Evolutionary conservation across 2,113 vertebrate species (phyloP).

Genomic region (Clarias gariepinus): DNA sequence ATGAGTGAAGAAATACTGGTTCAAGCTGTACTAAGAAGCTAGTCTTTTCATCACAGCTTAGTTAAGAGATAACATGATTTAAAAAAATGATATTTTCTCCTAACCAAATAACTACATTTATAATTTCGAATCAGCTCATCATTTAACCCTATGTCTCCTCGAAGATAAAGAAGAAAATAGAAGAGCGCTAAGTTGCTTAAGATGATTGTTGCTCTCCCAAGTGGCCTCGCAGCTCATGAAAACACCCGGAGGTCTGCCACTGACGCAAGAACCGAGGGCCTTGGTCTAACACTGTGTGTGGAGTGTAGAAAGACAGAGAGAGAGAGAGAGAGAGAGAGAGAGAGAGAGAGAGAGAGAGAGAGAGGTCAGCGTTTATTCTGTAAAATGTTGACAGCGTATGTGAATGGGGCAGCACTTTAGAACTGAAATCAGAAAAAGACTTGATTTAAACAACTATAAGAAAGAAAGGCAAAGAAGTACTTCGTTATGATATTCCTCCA

Average conservation of each 20-base stretch:
- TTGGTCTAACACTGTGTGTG: slow-evolving; percentile 55
- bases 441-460: neutral
- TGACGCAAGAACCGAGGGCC: slow-evolving; percentile 55
- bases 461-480: neutral
- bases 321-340: neutral
- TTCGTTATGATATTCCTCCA: neutral
- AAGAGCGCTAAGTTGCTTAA: slow-evolving; percentile 13
- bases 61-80: neutral
- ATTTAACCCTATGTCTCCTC: neutral
- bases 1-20: neutral
- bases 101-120: neutral
- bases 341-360: neutral
- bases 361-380: slow-evolving; percentile 39
- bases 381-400: neutral
- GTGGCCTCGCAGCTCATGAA: slow-evolving; percentile 60
- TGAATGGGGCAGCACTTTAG: slow-evolving; percentile 4
- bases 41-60: neutral
- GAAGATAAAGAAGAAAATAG: neutral
- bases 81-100: neutral
- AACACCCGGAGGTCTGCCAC: slow-evolving; percentile 63
- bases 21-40: neutral
- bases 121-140: neutral
- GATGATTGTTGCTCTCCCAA: slow-evolving; percentile 5
- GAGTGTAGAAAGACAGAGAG: neutral
- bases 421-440: neutral